phyloP scores from a whole-genome alignment of 30 jellyfish, hydroid and myxozoan species.

The Mastigias papua region DNA sequence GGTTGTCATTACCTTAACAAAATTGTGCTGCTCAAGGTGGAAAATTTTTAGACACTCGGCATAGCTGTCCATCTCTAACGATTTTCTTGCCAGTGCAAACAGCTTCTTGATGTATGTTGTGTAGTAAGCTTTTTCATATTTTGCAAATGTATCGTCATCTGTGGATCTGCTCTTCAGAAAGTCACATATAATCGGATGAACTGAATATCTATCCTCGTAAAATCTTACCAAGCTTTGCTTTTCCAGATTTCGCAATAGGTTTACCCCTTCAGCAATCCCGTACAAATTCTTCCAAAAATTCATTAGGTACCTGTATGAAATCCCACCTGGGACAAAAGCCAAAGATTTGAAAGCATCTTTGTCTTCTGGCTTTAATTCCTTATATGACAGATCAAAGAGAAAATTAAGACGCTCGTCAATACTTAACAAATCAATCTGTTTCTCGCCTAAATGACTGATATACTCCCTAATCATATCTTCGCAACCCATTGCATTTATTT shows the following conservation, averaged over 20 bases:
- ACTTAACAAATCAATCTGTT: too few species aligned
- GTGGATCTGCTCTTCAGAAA: neutral
- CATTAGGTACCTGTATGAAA: conserved; percentile 1
- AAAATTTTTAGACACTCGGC: conserved; percentile 14
- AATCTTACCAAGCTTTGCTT: neutral
- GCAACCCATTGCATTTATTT: neutral
- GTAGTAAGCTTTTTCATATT: neutral
- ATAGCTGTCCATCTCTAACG: conserved; percentile 22
- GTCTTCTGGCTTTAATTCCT: neutral
- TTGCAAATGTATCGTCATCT: neutral
- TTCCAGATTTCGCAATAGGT: neutral
- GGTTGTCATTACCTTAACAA: neutral
- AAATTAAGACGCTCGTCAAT: neutral
- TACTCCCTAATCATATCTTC: neutral
- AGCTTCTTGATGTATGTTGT: neutral
- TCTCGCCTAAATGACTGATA: too few species aligned
- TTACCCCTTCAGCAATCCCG: neutral
- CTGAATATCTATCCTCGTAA: neutral
- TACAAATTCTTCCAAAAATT: neutral
- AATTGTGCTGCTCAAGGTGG: conserved; percentile 9
- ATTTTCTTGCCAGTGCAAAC: conserved; percentile 11
- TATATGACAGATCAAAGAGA: neutral
- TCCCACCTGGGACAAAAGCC: conserved; percentile 29
- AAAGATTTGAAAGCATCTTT: neutral
- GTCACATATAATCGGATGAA: conserved; percentile 34